Conservation (phyloP, 2,113 vertebrate species). For the Columba janthina region DNA sequence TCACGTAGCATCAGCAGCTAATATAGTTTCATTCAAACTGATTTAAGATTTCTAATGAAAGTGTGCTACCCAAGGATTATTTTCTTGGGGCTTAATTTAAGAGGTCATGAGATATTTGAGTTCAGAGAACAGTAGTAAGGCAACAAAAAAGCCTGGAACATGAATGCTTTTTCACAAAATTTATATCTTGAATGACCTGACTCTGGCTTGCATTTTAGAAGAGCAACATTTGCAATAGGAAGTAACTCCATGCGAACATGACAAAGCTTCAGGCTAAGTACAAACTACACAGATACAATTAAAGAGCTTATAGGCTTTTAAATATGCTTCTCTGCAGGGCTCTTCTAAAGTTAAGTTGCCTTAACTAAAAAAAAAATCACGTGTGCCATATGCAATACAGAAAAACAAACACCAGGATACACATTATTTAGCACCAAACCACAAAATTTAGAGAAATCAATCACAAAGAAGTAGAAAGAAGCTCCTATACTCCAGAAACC, state of each 20-base stretch:
- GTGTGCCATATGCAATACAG: neutral
- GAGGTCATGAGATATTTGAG: neutral
- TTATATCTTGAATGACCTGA: neutral
- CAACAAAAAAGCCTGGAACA: neutral
- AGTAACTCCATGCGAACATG: neutral
- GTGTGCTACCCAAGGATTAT: neutral
- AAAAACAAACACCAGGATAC: neutral
- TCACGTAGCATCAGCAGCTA: neutral
- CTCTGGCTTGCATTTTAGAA: neutral
- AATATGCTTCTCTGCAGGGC: neutral
- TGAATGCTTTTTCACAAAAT: neutral
- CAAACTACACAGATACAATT: neutral
- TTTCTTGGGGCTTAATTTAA: neutral
- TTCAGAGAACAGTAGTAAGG: neutral
- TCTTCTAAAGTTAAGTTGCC: neutral
- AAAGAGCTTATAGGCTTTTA: neutral
- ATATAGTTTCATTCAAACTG: neutral
- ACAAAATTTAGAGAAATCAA: neutral
- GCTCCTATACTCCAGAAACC: neutral
- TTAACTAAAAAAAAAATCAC: neutral
- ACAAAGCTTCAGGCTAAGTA: neutral
- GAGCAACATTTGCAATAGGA: neutral
- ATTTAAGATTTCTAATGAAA: neutral
- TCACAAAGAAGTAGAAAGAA: neutral
- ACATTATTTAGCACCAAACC: neutral